Evolutionary conservation across 2,113 vertebrate genomes (phyloP).

Genomic region (Antigone vipio): DNA sequence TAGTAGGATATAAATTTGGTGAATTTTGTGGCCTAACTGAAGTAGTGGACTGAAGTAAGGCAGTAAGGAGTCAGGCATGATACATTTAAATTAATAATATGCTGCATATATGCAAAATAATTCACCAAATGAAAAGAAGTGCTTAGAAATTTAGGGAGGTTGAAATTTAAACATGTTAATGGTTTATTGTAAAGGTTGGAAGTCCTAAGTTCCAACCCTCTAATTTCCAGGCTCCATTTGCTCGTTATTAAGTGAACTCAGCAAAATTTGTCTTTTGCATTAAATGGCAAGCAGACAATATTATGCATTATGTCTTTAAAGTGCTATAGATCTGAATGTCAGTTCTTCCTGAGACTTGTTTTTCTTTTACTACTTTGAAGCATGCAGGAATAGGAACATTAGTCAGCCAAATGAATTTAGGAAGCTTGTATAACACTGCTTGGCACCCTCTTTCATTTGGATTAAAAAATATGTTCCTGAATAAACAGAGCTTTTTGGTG

Average conservation of each 20-base stretch:
- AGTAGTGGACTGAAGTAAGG: neutral
- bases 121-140: neutral
- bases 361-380: conserved; percentile 32
- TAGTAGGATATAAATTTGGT: neutral
- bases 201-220: neutral
- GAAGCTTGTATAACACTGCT: conserved; percentile 61
- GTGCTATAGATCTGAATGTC: conserved; percentile 29
- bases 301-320: conserved; percentile 16
- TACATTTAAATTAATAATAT: neutral
- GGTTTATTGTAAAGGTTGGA: neutral
- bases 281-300: conserved; percentile 16
- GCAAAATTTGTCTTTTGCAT: conserved; percentile 17
- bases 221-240: conserved; percentile 18
- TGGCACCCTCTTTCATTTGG: neutral
- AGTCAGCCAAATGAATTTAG: conserved; percentile 59
- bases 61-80: neutral
- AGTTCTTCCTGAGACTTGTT: conserved; percentile 23
- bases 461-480: conserved; percentile 1
- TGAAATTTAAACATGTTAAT: neutral
- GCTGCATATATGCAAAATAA: conserved; percentile 10
- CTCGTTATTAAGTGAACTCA: conserved; percentile 9
- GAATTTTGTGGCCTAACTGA: neutral
- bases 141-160: neutral
- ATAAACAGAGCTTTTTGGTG: conserved; percentile 15
- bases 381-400: conserved; percentile 38